phyloP scores from a whole-genome alignment of 1,140 invertebrate species.

The Dinoponera quadriceps region DNA sequence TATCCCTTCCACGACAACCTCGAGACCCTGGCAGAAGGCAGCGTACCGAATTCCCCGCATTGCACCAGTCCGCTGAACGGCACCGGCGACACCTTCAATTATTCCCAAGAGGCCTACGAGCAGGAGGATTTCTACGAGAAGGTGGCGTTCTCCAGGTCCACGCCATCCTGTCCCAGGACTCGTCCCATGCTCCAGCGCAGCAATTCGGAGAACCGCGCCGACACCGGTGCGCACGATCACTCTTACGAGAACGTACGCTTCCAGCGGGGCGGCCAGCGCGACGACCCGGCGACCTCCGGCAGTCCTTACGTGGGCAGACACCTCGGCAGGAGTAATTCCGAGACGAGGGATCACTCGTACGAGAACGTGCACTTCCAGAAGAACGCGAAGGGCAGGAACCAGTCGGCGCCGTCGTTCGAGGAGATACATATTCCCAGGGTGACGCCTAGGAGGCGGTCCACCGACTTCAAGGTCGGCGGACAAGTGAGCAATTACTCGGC shows the following conservation, averaged over 20 bases:
- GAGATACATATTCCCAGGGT: conserved; percentile 82
- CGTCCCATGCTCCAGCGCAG: conserved; percentile 69
- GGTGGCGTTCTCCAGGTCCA: conserved; percentile 53
- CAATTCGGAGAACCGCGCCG: conserved; percentile 74
- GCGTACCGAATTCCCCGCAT: conserved; percentile 77
- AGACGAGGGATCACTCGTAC: conserved; percentile 71
- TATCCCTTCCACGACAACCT: conserved; percentile 79
- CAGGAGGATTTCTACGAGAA: conserved; percentile 72
- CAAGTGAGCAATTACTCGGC: conserved; percentile 75
- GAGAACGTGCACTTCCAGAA: conserved; percentile 78
- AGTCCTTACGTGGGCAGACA: conserved; percentile 69
- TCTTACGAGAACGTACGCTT: conserved; percentile 74
- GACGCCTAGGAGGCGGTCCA: conserved; percentile 72
- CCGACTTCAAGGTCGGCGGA: conserved; percentile 80
- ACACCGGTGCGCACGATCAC: conserved; percentile 55
- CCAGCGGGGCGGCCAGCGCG: conserved; percentile 56
- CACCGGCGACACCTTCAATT: conserved; percentile 63
- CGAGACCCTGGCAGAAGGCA: conserved; percentile 77
- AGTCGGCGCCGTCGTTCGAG: conserved; percentile 73
- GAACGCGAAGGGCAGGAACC: conserved; percentile 57
- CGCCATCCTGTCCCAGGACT: conserved; percentile 58
- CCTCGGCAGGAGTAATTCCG: conserved; percentile 67
- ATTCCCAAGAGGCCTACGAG: conserved; percentile 62
- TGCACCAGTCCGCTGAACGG: conserved; percentile 61
- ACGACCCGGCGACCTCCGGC: conserved; percentile 51